Percentiles rank a stretch among this genome's conserved stretches.
These are phyloP conservation scores for Pelodytes ibericus DNA, from an alignment of 2,797 vertebrate species.

Conservation along the genomic window DNA sequence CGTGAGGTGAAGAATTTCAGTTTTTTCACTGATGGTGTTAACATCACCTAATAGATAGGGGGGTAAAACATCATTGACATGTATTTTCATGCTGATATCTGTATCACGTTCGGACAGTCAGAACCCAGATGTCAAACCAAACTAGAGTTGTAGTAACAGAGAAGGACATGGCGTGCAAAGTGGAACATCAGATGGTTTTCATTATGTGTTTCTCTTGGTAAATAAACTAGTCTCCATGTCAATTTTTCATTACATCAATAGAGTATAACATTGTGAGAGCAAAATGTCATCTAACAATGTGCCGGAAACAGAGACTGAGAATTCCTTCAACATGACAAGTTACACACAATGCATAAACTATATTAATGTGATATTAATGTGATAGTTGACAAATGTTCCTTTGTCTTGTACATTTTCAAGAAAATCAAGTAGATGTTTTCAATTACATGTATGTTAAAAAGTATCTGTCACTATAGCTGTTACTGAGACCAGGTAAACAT, in stretches of 20 bases:
- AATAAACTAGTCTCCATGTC: conserved; percentile 47
- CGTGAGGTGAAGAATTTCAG: conserved; percentile 84
- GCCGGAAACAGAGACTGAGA: neutral
- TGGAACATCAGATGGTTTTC: conserved; percentile 56
- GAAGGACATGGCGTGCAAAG: conserved; percentile 45
- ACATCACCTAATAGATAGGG: conserved; percentile 74
- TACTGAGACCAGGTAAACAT: neutral
- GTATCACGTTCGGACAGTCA: neutral
- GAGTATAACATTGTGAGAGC: conserved; percentile 2
- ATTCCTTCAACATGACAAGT: neutral
- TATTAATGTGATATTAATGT: neutral
- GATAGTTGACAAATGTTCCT: neutral
- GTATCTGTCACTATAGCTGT: neutral
- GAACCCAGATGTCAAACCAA: neutral
- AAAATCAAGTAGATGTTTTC: neutral
- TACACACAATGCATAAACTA: neutral
- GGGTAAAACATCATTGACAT: conserved; percentile 1
- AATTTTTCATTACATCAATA: conserved; percentile 3
- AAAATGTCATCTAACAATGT: conserved; percentile 3
- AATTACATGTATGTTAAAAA: neutral
- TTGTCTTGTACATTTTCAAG: neutral
- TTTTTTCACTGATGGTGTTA: conserved; percentile 84
- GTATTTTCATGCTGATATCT: neutral
- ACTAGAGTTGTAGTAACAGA: neutral
- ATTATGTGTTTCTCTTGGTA: conserved; percentile 55